Conservation (phyloP, 2,113 vertebrate species). For the Colinus virginianus region DNA sequence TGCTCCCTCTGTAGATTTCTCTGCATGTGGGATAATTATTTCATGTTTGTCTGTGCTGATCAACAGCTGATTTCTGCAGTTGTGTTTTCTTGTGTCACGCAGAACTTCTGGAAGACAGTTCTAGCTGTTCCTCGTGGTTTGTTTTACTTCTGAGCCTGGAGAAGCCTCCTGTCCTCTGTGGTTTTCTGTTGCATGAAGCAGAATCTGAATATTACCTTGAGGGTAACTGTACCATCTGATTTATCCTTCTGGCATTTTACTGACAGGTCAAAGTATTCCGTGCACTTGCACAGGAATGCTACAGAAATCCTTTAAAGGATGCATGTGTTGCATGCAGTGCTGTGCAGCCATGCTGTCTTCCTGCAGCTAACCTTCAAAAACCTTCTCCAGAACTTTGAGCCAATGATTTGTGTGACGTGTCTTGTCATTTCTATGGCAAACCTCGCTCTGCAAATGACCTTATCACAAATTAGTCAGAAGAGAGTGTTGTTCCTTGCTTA, state of each 20-base stretch:
- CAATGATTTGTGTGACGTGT: not conserved
- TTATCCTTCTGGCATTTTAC: conserved; percentile 31
- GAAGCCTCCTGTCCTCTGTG: not conserved
- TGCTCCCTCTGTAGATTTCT: not conserved
- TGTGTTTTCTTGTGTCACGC: not conserved
- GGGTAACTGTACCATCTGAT: not conserved
- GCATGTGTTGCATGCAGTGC: not conserved
- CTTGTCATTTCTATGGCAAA: not conserved
- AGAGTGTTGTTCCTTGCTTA: not conserved
- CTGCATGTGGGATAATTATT: not conserved
- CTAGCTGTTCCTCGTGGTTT: not conserved
- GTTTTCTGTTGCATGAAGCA: not conserved
- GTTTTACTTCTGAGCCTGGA: not conserved
- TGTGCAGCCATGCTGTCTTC: not conserved
- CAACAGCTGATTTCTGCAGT: not conserved
- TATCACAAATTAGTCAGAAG: not conserved
- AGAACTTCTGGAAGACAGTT: not conserved
- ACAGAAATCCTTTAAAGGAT: not conserved
- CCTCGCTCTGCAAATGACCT: not conserved
- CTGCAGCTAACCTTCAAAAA: not conserved
- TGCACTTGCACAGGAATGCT: not conserved
- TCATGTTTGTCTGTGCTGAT: not conserved
- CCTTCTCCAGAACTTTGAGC: not conserved
- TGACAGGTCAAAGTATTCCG: not conserved
- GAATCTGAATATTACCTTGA: not conserved